Evolutionary conservation across 2,113 vertebrate genomes (phyloP).

Genomic region (Gallinago jamesoni): DNA sequence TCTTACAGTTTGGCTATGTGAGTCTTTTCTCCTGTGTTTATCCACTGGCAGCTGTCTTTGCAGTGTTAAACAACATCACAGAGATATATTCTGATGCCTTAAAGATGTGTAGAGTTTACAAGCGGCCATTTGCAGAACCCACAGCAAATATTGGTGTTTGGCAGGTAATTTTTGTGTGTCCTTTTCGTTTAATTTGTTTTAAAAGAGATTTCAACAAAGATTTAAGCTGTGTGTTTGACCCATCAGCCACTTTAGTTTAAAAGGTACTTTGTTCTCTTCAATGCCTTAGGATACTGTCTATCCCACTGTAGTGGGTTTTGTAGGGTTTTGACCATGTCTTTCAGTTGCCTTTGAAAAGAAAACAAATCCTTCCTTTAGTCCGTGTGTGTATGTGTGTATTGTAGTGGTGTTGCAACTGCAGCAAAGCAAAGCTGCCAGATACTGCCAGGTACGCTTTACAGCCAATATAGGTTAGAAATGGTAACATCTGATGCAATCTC

Average conservation of each 20-base stretch:
- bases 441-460: not conserved
- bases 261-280: not conserved
- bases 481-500: not conserved
- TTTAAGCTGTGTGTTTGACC: not conserved
- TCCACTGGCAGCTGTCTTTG: slow-evolving; percentile 92
- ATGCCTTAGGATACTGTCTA: not conserved
- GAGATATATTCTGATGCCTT: slow-evolving; percentile 95
- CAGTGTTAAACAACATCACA: slow-evolving; percentile 93
- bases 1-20: slow-evolving; percentile 96
- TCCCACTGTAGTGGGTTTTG: not conserved
- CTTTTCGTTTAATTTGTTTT: not conserved
- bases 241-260: not conserved
- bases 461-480: not conserved
- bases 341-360: not conserved
- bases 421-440: not conserved
- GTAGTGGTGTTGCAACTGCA: not conserved
- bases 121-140: slow-evolving; percentile 92
- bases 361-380: not conserved
- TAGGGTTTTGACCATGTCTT: not conserved
- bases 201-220: not conserved
- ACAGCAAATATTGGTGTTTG: slow-evolving; percentile 92
- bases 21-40: slow-evolving; percentile 98
- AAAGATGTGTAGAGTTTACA: slow-evolving; percentile 96
- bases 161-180: slow-evolving; percentile 83
- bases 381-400: not conserved